Conservation (phyloP, 2,888 invertebrate species). For the Nomada fucata region DNA sequence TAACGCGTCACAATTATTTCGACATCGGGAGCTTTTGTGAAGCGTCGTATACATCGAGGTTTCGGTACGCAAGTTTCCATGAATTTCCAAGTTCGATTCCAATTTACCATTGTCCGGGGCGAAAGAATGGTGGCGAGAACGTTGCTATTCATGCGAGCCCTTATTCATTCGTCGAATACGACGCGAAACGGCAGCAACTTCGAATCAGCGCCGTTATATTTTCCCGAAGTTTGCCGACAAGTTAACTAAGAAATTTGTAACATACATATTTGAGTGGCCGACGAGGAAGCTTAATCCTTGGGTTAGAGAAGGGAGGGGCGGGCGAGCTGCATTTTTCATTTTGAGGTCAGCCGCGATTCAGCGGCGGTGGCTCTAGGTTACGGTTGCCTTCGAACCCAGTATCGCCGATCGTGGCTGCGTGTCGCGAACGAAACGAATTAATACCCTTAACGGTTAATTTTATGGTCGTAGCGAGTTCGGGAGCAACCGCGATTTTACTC, state of each 20-base stretch:
- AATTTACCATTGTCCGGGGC: conserved; percentile 3
- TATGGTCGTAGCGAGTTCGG: too few relatives aligned
- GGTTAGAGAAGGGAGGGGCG: neutral
- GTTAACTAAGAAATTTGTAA: neutral
- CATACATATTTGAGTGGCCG: neutral
- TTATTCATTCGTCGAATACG: neutral
- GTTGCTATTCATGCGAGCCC: conserved; percentile 15
- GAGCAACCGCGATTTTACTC: too few relatives aligned
- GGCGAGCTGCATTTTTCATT: conserved; percentile 48
- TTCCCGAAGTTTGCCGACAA: neutral
- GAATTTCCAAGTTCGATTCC: neutral
- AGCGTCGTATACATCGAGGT: neutral
- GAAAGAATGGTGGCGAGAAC: conserved; percentile 9
- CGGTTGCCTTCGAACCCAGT: conserved; percentile 18
- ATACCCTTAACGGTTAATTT: too few relatives aligned
- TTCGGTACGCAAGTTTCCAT: neutral
- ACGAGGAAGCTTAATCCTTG: conserved; percentile 7
- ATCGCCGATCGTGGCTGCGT: neutral
- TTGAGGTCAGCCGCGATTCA: conserved; percentile 39
- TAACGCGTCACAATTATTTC: neutral
- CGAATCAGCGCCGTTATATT: neutral
- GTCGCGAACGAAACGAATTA: too few relatives aligned
- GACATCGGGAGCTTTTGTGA: neutral
- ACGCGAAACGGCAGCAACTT: conserved; percentile 35
- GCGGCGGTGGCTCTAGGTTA: conserved; percentile 4